A percentile compares a stretch with the other conserved stretches of the same genome.
These are phyloP conservation scores for Pristionchus mayeri DNA, from an alignment of 2,888 invertebrate genomes.

Conservation along the genomic window DNA sequence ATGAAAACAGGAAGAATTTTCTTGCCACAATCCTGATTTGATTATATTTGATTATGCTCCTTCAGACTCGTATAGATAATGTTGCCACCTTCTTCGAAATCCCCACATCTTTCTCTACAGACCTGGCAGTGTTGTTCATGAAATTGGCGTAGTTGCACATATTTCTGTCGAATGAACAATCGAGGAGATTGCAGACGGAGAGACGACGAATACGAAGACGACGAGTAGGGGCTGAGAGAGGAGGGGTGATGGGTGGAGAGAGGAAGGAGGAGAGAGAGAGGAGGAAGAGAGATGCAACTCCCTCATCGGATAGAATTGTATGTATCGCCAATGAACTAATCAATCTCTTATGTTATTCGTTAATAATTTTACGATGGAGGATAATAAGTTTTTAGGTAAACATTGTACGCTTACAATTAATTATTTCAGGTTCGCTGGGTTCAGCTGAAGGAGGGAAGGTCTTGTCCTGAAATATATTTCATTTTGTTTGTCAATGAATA, in stretches of 20 bases:
- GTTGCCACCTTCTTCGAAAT: too few species aligned
- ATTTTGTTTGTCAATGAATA: neutral
- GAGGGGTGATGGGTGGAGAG: too few species aligned
- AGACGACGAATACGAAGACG: slow-evolving; percentile 51
- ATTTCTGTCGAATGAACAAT: slow-evolving; percentile 61
- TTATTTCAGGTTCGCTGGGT: neutral
- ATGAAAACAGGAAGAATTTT: too few species aligned
- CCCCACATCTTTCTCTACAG: too few species aligned
- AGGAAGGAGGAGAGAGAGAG: too few species aligned
- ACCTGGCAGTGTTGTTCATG: slow-evolving; percentile 58
- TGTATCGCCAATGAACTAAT: too few species aligned
- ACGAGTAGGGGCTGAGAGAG: slow-evolving; percentile 20
- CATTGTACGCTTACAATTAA: neutral
- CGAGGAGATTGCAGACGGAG: slow-evolving; percentile 57
- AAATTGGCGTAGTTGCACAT: slow-evolving; percentile 64
- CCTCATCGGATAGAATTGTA: too few species aligned
- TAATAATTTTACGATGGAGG: neutral
- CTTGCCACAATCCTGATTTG: too few species aligned
- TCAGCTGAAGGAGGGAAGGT: slow-evolving; percentile 24
- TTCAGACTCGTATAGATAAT: too few species aligned
- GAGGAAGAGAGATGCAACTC: too few species aligned
- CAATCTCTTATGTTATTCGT: too few species aligned
- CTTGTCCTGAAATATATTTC: neutral
- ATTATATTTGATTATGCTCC: too few species aligned
- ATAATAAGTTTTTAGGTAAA: neutral